Percentiles rank a stretch among this genome's conserved stretches.
Evolutionary conservation across 2,113 vertebrate species (phyloP).

Genomic region (Pterophyllum scalare): DNA sequence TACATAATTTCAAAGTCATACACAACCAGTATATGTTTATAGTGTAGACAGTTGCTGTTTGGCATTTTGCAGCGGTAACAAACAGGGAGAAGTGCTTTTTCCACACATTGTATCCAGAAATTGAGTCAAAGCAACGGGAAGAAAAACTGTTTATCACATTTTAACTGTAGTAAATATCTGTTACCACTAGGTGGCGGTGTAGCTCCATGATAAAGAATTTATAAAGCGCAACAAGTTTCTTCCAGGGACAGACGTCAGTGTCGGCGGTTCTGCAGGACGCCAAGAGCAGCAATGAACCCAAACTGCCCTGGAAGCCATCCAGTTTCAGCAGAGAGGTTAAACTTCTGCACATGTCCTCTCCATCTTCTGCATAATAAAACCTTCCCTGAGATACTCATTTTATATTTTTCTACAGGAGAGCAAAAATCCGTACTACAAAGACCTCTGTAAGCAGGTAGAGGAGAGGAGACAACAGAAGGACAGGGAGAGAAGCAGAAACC

Average conservation of each 20-base stretch:
- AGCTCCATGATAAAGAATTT: not conserved
- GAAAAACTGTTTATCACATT: not conserved
- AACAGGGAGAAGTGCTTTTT: not conserved
- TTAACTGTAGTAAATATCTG: not conserved
- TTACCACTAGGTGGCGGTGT: conserved; percentile 35
- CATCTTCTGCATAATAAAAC: not conserved
- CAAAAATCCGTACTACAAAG: not conserved
- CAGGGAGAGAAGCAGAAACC: not conserved
- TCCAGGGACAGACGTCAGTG: not conserved
- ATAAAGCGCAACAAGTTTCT: not conserved
- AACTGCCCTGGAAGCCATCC: not conserved
- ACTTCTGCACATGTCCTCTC: not conserved
- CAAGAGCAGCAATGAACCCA: not conserved
- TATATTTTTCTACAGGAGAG: not conserved
- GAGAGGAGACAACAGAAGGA: not conserved
- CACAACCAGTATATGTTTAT: not conserved
- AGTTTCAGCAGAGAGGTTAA: not conserved
- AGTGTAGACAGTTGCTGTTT: not conserved
- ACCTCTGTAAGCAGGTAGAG: conserved; percentile 16
- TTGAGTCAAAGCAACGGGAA: not conserved
- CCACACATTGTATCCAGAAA: not conserved
- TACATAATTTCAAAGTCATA: too few relatives aligned
- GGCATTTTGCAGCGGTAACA: not conserved
- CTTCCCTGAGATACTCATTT: not conserved
- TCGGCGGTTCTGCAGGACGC: not conserved